Conservation (phyloP, 1,140 invertebrate species). For the Drosophila paulistorum region DNA sequence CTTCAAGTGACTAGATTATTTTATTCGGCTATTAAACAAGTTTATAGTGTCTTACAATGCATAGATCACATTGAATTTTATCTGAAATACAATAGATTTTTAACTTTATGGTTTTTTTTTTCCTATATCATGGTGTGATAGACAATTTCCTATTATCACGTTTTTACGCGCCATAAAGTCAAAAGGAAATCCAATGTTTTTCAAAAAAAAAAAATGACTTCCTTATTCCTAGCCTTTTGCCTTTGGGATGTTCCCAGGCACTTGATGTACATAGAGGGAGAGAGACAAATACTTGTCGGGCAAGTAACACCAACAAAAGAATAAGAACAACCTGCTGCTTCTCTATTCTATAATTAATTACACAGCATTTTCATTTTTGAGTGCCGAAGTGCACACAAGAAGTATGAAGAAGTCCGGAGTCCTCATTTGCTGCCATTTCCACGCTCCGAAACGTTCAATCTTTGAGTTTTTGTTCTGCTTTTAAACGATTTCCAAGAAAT, state of each 20-base stretch:
- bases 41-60: no score
- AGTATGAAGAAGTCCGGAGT: constrained; percentile 14
- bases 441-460: constrained; percentile 68
- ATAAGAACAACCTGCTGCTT: constrained; percentile 34
- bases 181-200: constrained; percentile 8
- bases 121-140: not conserved
- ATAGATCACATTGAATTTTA: no score
- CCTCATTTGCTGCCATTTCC: constrained; percentile 64
- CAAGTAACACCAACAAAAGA: constrained; percentile 4
- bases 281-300: no score
- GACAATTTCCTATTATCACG: constrained; percentile 8
- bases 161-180: constrained; percentile 13
- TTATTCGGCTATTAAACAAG: no score
- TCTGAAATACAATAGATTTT: not conserved
- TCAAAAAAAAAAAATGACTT: not conserved
- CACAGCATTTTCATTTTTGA: constrained; percentile 79
- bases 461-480: constrained; percentile 57
- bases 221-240: constrained; percentile 1
- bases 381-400: constrained; percentile 15
- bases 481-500: constrained; percentile 78
- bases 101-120: not conserved
- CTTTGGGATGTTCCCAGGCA: constrained; percentile 6
- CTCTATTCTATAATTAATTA: constrained; percentile 69
- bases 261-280: not conserved
- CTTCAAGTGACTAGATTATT: no score